Evolutionary conservation across 1,140 invertebrate species (phyloP).

Genomic region (Sogatella furcifera): DNA sequence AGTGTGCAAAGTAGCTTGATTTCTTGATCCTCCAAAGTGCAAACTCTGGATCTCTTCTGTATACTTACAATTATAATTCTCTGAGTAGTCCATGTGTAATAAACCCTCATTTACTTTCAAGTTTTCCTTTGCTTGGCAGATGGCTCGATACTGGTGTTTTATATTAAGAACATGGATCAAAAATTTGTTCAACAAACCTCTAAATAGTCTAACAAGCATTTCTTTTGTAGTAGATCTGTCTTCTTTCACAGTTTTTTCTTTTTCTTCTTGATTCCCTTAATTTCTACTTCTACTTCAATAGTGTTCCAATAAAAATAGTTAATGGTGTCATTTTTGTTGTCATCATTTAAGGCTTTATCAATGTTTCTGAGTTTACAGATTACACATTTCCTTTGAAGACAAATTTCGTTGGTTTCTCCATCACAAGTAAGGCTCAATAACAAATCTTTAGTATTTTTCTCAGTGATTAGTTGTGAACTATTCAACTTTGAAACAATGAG

Average conservation of each 20-base stretch:
- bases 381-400: constrained; percentile 16
- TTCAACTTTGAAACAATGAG: constrained; percentile 17
- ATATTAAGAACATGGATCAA: constrained; percentile 26
- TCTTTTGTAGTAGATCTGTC: constrained; percentile 19
- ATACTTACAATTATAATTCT: constrained; percentile 31
- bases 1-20: constrained; percentile 30
- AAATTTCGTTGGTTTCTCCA: constrained; percentile 18
- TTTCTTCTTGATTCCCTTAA: constrained; percentile 14
- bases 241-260: constrained; percentile 15
- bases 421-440: constrained; percentile 12
- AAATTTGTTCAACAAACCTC: constrained; percentile 9
- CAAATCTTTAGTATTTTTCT: constrained; percentile 7
- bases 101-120: constrained; percentile 25
- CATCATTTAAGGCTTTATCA: not conserved
- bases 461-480: constrained; percentile 6
- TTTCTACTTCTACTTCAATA: not conserved
- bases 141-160: constrained; percentile 23
- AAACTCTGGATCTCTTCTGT: constrained; percentile 28
- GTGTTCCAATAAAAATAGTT: constrained; percentile 8
- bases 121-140: constrained; percentile 26
- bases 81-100: constrained; percentile 29
- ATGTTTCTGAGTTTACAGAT: constrained; percentile 14
- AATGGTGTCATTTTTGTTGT: constrained; percentile 10
- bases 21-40: constrained; percentile 26
- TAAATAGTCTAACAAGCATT: constrained; percentile 15